phyloP scores from a whole-genome alignment of 2,113 vertebrate genomes.

The Herpetotheres cachinnans region DNA sequence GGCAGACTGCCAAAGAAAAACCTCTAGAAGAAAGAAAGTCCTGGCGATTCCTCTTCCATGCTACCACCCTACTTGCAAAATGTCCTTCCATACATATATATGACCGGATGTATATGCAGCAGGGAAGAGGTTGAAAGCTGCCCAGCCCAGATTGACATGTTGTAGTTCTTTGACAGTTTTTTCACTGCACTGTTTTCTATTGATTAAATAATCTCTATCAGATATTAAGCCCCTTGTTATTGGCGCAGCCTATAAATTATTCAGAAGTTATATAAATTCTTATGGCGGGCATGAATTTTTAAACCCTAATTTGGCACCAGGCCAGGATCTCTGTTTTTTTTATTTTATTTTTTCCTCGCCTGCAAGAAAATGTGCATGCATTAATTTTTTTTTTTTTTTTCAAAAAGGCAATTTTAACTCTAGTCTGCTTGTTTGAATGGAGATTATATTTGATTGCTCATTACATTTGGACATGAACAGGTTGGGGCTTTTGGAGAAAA shows the following conservation, averaged over 20 bases:
- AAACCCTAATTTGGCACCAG: constrained; percentile 61
- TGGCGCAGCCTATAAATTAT: constrained; percentile 66
- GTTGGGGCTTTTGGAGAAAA: not conserved
- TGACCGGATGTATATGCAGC: fast-evolving
- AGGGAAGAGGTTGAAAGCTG: not conserved
- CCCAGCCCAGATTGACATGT: not conserved
- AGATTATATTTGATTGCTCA: not conserved
- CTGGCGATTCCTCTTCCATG: not conserved
- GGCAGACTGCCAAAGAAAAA: not conserved
- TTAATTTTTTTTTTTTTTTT: not conserved
- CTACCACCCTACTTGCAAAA: not conserved
- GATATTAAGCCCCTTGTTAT: constrained; percentile 69
- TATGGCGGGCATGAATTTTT: constrained; percentile 66
- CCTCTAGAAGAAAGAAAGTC: not conserved
- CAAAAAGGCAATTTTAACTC: constrained; percentile 4
- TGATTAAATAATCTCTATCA: constrained; percentile 68
- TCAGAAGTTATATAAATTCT: constrained; percentile 68
- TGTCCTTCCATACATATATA: not conserved
- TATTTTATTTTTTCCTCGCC: not conserved
- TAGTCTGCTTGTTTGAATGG: not conserved
- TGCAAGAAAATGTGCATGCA: not conserved
- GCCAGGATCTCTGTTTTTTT: constrained; percentile 2
- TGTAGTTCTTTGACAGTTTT: constrained; percentile 1
- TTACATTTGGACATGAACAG: not conserved
- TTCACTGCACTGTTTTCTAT: constrained; percentile 40